Base-by-base conservation (phyloP, 2,888 invertebrate species). In the Agonum fuliginosum region DNA sequence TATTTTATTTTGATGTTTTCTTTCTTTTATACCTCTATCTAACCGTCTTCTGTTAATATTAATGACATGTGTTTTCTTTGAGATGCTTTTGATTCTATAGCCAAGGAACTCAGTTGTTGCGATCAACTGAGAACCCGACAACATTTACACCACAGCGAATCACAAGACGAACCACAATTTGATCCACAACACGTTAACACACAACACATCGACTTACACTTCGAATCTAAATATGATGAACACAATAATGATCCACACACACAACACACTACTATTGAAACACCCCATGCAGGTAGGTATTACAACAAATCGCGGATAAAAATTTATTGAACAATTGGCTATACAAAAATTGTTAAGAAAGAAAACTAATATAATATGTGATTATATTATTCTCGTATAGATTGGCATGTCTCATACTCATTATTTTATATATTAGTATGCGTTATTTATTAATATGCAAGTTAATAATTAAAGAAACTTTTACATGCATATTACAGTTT, bases 261-360 rank as follows among this genome's bases (percentile, higher is more conserved):
- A 17, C 48, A 48, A 20, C 19, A 62, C 58, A 62, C 17, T 14
- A 62, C 54, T n/a, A 46, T 6, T 46, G 58, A 62, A 62, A 62
- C 58, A 62, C 58, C 30, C 17, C 17, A 30, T 4, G 30, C 17
- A 62, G 30, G 58, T 62, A 62, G 30, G 58, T 62, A 62, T 62
- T 10, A 24, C 51, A n/a, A 20, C 54, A 54, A 54, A 37, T 37
- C 12, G 8, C 1, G 1, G 10, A 1, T 30, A 10, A 5, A 30
- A 8, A 10, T 30, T 10, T 30, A 30, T n/a, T n/a, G n/a, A n/a
- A n/a, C n/a, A n/a, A n/a, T n/a, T n/a, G n/a, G n/a, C n/a, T n/a
- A n/a, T n/a, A n/a, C n/a, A n/a, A n/a, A n/a, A n/a, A n/a, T n/a
- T n/a, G n/a, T n/a, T n/a, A n/a, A n/a, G n/a, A n/a, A n/a, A n/a